A percentile compares a stretch with the other conserved stretches of the same genome.
phyloP scores from a whole-genome alignment of 1,140 invertebrate species.

The Cydia fagiglandana region DNA sequence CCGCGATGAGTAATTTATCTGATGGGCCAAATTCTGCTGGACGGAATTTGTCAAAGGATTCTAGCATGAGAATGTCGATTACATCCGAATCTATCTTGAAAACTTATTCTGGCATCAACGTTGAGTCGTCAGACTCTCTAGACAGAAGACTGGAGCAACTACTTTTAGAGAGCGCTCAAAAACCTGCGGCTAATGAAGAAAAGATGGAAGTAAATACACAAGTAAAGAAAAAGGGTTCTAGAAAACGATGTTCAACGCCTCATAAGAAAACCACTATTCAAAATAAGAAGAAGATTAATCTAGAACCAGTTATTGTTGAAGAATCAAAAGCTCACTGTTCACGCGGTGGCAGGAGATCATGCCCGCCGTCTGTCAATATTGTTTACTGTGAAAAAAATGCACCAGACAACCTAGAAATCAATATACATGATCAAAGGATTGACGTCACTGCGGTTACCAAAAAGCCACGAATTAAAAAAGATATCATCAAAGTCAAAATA shows the following conservation, averaged over 20 bases:
- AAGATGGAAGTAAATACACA: constrained; percentile 41
- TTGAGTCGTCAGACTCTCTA: constrained; percentile 57
- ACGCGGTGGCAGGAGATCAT: constrained; percentile 46
- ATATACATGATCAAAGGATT: neutral
- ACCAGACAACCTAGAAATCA: constrained; percentile 35
- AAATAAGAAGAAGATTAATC: constrained; percentile 36
- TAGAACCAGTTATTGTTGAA: neutral
- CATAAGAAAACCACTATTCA: constrained; percentile 49
- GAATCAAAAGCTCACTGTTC: neutral
- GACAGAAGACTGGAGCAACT: constrained; percentile 55
- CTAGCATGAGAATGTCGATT: constrained; percentile 37
- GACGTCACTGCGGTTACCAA: constrained; percentile 33
- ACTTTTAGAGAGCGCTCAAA: constrained; percentile 65
- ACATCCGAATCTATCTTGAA: constrained; percentile 57
- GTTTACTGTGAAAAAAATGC: constrained; percentile 33
- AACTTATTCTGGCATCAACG: constrained; percentile 50
- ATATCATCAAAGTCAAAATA: constrained; percentile 73
- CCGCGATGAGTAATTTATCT: neutral
- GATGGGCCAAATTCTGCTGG: neutral
- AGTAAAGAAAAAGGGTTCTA: constrained; percentile 45
- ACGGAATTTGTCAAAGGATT: constrained; percentile 34
- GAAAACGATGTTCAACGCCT: constrained; percentile 67
- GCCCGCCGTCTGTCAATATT: constrained; percentile 50
- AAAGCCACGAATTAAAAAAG: constrained; percentile 54
- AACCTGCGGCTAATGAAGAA: constrained; percentile 38